These are phyloP conservation scores for Nettapus auritus DNA, from an alignment of 2,113 vertebrate genomes.

Conservation along the genomic window DNA sequence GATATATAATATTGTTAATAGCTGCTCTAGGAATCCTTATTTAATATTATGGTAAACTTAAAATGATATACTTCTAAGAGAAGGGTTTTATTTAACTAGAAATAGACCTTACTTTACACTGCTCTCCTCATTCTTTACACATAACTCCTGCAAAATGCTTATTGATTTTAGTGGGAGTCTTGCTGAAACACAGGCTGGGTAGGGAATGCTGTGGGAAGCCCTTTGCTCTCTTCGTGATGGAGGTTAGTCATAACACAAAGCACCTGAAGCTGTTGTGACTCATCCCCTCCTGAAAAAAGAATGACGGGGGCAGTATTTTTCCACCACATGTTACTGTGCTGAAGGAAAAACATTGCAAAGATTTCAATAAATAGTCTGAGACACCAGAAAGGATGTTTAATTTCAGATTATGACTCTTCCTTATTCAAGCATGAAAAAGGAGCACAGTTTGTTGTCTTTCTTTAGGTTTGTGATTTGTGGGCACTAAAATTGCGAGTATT, in stretches of 20 bases:
- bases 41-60: neutral
- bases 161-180: neutral
- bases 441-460: neutral
- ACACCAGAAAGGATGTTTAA: neutral
- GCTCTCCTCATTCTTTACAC: neutral
- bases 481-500: neutral
- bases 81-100: neutral
- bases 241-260: neutral
- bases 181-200: neutral
- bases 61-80: neutral
- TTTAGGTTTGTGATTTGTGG: neutral
- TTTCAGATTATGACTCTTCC: neutral
- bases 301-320: fast-evolving
- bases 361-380: neutral
- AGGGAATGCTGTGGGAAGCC: neutral
- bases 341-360: neutral
- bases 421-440: neutral
- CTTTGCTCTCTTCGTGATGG: neutral
- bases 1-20: neutral
- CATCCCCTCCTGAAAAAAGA: neutral
- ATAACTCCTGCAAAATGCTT: neutral
- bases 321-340: neutral
- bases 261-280: neutral
- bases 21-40: neutral
- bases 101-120: neutral